Evolutionary conservation across 2,888 invertebrate genomes (phyloP).

Genomic region (Steromphala cineraria): DNA sequence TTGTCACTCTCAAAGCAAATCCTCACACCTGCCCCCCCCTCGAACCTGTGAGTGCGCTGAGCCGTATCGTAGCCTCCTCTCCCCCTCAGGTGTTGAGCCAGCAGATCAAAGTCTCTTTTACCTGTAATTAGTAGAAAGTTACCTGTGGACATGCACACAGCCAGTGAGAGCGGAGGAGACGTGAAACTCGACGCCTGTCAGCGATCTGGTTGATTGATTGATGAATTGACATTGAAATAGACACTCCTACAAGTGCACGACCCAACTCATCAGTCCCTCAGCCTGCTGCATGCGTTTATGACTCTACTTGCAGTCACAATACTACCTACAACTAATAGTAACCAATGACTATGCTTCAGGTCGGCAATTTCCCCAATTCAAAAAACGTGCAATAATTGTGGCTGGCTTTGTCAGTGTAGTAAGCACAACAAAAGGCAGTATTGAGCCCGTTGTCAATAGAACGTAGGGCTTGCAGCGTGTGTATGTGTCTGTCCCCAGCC

Average conservation of each 20-base stretch:
- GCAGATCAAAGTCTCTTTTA: conserved; percentile 19
- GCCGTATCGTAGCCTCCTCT: not conserved
- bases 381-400: conserved; percentile 26
- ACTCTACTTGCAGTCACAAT: conserved; percentile 2
- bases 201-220: conserved; percentile 21
- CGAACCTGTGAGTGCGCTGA: not conserved
- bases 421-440: conserved; percentile 25
- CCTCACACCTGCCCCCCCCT: not conserved
- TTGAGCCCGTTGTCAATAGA: conserved; percentile 22
- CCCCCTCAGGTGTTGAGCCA: conserved; percentile 1
- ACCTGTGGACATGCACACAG: conserved; percentile 11
- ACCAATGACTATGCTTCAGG: conserved; percentile 15
- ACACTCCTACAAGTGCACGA: conserved; percentile 20
- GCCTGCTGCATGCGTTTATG: conserved; percentile 7
- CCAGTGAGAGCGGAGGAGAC: not conserved
- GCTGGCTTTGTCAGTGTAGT: conserved; percentile 15
- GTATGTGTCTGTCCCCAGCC: not conserved
- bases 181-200: conserved; percentile 20
- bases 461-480: not conserved
- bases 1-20: not conserved
- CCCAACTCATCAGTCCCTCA: not conserved
- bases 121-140: conserved; percentile 18
- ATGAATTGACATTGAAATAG: conserved; percentile 24
- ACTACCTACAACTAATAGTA: conserved; percentile 5
- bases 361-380: conserved; percentile 21